Evolutionary conservation across 1,140 invertebrate genomes (phyloP).

Genomic region (Pararge aegeria): DNA sequence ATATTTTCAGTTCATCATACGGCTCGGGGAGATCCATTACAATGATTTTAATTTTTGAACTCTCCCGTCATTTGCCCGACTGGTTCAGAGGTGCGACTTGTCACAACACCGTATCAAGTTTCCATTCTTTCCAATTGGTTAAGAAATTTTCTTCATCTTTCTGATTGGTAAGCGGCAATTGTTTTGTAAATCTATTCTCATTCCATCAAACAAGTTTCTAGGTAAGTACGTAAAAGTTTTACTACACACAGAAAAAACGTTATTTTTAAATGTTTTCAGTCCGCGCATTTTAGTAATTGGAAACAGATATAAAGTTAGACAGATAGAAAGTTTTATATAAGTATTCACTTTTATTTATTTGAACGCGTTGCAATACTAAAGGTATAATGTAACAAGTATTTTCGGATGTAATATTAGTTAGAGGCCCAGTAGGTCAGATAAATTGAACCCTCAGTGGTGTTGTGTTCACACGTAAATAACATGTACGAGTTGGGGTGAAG

Average conservation of each 20-base stretch:
- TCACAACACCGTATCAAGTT: not conserved
- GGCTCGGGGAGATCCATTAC: slow-evolving; percentile 51
- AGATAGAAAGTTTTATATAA: no score
- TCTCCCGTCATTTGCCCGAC: slow-evolving; percentile 50
- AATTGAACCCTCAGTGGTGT: slow-evolving; percentile 75
- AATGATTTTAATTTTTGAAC: slow-evolving; percentile 62
- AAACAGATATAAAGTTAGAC: no score
- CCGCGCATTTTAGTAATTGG: no score
- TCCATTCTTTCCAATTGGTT: not conserved
- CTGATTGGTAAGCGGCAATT: no score
- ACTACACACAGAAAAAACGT: no score
- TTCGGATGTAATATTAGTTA: slow-evolving; percentile 68
- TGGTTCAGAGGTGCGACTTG: slow-evolving; percentile 33
- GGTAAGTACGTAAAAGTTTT: no score
- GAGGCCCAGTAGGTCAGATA: slow-evolving; percentile 78
- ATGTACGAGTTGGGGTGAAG: slow-evolving; percentile 65
- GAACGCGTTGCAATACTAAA: not conserved
- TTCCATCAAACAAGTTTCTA: no score
- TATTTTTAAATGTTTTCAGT: no score
- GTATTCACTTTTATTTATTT: no score
- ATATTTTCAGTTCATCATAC: slow-evolving; percentile 74
- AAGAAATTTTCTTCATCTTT: no score
- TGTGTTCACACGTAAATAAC: slow-evolving; percentile 79
- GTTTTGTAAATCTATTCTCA: no score
- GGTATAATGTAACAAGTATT: slow-evolving; percentile 22